Conservation (phyloP, 2,113 vertebrate genomes). For the Ranitomeya variabilis region DNA sequence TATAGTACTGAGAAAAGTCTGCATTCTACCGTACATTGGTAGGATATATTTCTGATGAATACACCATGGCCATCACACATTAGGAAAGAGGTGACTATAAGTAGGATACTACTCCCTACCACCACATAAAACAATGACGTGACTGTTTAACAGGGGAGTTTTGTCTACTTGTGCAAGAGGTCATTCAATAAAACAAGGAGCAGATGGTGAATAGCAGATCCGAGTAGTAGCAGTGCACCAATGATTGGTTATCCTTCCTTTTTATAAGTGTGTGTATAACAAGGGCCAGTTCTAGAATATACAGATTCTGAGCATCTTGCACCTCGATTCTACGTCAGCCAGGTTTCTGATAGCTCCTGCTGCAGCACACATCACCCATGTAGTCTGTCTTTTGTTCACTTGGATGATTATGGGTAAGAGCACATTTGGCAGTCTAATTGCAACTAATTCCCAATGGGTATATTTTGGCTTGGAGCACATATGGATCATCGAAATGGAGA, state of each 20-base stretch:
- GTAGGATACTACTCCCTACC: not conserved
- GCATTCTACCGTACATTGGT: not conserved
- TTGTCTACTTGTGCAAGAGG: slow-evolving; percentile 18
- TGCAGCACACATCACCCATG: not conserved
- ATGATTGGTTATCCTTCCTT: not conserved
- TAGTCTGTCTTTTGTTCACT: not conserved
- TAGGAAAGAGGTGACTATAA: not conserved
- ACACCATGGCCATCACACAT: not conserved
- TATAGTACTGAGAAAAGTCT: not conserved
- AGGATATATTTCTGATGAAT: not conserved
- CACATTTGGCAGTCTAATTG: slow-evolving; percentile 1
- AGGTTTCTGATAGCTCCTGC: slow-evolving; percentile 15
- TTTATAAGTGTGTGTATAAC: not conserved
- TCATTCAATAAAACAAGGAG: not conserved
- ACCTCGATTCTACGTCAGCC: not conserved
- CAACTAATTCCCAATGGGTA: not conserved
- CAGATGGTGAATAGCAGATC: slow-evolving; percentile 22
- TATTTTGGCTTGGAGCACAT: slow-evolving; percentile 12
- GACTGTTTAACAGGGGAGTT: slow-evolving; percentile 11
- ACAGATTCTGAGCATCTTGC: not conserved
- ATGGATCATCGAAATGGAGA: slow-evolving; percentile 8
- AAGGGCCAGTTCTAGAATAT: not conserved
- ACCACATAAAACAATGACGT: not conserved
- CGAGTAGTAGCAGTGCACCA: not conserved
- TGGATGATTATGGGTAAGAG: not conserved